Conservation (phyloP, 2,113 vertebrate genomes). For the Osmerus eperlanus region DNA sequence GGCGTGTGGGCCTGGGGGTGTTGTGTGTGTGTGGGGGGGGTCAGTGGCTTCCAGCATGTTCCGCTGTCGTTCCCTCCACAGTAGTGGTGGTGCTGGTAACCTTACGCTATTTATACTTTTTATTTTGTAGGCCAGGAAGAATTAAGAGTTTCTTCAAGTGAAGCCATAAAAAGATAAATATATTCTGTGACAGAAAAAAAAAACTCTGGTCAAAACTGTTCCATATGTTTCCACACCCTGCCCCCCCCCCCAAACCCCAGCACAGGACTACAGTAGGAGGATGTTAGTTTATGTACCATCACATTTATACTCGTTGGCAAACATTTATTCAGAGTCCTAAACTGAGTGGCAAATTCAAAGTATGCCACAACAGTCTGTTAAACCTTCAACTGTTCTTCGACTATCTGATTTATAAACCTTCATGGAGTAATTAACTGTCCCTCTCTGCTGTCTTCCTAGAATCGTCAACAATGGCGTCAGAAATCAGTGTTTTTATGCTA, state of each 20-base stretch:
- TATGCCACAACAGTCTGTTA: constrained; percentile 43
- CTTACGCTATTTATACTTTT: constrained; percentile 73
- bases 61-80: constrained; percentile 62
- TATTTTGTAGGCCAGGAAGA: constrained; percentile 72
- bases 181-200: constrained; percentile 58
- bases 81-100: constrained; percentile 59
- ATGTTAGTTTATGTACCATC: neutral
- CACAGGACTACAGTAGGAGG: neutral
- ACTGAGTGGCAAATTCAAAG: constrained; percentile 23
- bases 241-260: neutral
- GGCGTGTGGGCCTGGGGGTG: constrained; percentile 3
- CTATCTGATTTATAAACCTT: neutral
- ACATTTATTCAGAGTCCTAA: too few species aligned
- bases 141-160: constrained; percentile 72
- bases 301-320: neutral
- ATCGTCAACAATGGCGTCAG: neutral
- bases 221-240: constrained; percentile 58
- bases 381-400: constrained; percentile 43
- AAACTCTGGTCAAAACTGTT: constrained; percentile 63
- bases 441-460: constrained; percentile 15
- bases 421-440: neutral
- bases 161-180: constrained; percentile 73
- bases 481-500: constrained; percentile 30
- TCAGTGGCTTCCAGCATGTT: constrained; percentile 70
- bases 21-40: constrained; percentile 54